Percentiles rank a stretch among this genome's conserved stretches.
These are phyloP conservation scores for Ariolimax columbianus DNA, from an alignment of 2,888 invertebrate species.

Conservation along the genomic window DNA sequence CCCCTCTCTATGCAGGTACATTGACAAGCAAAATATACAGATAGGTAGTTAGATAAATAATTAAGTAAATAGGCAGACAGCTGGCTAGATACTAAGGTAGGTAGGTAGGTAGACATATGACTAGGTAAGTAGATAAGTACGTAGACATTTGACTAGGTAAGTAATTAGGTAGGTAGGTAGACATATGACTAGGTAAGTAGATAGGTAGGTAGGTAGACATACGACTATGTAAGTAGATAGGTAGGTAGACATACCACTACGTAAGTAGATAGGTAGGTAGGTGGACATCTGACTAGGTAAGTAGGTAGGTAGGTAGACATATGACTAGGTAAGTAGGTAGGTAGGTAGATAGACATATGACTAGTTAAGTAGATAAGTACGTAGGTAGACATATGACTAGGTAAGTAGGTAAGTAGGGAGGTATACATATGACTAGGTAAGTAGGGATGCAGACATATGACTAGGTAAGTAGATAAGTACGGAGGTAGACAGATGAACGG, in stretches of 20 bases:
- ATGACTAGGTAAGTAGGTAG: too few relatives aligned
- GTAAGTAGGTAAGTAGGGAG: background rate
- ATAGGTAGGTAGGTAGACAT: background rate
- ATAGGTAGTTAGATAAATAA: background rate
- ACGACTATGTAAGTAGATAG: background rate
- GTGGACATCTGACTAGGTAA: background rate
- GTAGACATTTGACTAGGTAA: too few relatives aligned
- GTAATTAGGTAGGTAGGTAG: background rate
- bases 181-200: background rate
- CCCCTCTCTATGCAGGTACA: too few relatives aligned
- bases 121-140: background rate
- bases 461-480: too few relatives aligned
- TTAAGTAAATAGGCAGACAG: background rate
- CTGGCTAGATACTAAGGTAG: background rate
- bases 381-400: slow-evolving; percentile 4
- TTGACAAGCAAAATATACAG: too few relatives aligned
- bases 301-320: background rate
- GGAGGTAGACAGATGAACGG: slow-evolving; percentile 2
- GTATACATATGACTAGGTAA: background rate
- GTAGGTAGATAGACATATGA: too few relatives aligned
- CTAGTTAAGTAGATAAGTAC: too few relatives aligned
- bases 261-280: background rate
- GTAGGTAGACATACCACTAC: background rate
- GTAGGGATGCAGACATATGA: background rate
- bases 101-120: background rate